Base-by-base conservation (phyloP, 2,797 vertebrate species). In the Cryptoblepharus egeriae region DNA sequence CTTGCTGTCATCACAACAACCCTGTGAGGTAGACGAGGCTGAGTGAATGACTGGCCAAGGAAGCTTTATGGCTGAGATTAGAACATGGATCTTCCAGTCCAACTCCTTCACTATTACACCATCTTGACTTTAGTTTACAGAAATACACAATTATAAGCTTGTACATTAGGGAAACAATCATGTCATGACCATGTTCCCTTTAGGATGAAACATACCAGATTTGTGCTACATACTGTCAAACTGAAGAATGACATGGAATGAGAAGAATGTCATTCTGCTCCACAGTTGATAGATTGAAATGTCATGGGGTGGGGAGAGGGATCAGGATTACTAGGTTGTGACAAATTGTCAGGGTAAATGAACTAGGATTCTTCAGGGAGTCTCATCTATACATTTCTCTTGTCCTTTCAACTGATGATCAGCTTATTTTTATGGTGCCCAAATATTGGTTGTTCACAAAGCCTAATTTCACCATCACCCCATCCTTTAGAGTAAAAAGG, bases 391-490 rank as follows among this genome's bases (percentile, higher is more conserved):
- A 52, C 16, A 42, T 86, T 77, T 80, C 39, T 69, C 60, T 65
- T 69, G 60, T 61, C 30, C 4, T 75, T 30, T 71, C 60, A 73
- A 37, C 13, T 65, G 76, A 42, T 63, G 5, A 26, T 65, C 39
- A 68, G 2, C 26, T 45, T 32, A 0, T 1, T 24, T 75, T 76
- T 61, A 64, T 37, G 26, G 30, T 69, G 0, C 1, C 42, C 1
- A 63, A 12, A 79, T 55, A 75, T 57, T 65, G 3, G 6, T 10
- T 65, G 30, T 64, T 88, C 60, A 84, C 85, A 81, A 49, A 70
- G 13, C 0, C 55, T 15, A 22, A 79, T 70, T 81, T 35, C 3
- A 75, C 75, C 83, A 42, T 28, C 35, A 52, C 1, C n/a, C 28
- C 35, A 52, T 1, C 32, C 22, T 10, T 4, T 78, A 83, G 70